Conservation (phyloP, 2,797 vertebrate species). For the Oreochromis mossambicus region DNA sequence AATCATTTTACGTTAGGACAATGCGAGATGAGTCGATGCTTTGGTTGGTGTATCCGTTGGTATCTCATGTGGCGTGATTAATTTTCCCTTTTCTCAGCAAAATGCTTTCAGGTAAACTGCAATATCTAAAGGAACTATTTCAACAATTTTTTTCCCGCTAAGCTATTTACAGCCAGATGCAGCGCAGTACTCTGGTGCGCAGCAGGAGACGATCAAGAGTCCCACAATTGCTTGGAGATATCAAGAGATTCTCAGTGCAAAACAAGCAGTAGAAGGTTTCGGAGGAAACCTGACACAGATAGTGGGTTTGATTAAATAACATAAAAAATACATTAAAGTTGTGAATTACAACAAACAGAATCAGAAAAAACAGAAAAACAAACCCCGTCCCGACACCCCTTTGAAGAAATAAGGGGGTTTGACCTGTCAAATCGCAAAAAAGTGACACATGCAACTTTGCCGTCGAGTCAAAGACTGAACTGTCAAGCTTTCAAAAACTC, state of each 20-base stretch:
- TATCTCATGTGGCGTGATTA: constrained; percentile 47
- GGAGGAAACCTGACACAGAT: constrained; percentile 37
- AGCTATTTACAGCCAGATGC: constrained; percentile 58
- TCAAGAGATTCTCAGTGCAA: constrained; percentile 65
- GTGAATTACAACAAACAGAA: constrained; percentile 29
- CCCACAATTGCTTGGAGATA: constrained; percentile 34
- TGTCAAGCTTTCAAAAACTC: constrained; percentile 16
- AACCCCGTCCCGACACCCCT: constrained; percentile 9
- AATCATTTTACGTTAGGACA: neutral
- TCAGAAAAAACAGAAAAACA: neutral
- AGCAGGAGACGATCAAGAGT: constrained; percentile 8
- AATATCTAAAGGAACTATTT: constrained; percentile 50
- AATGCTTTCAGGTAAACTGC: constrained; percentile 48
- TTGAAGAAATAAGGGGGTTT: constrained; percentile 37
- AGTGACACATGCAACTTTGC: constrained; percentile 26
- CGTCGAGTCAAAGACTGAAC: constrained; percentile 10
- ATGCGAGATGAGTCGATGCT: constrained; percentile 47
- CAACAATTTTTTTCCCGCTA: constrained; percentile 20
- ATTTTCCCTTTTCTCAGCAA: constrained; percentile 56
- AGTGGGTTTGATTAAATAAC: constrained; percentile 28
- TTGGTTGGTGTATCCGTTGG: constrained; percentile 67
- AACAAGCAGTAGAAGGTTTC: constrained; percentile 58
- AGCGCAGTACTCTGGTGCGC: constrained; percentile 27
- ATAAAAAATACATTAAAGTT: constrained; percentile 20
- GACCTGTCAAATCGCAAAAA: constrained; percentile 32